Conservation (phyloP, 2,113 vertebrate species). For the Chionodraco myersi region DNA sequence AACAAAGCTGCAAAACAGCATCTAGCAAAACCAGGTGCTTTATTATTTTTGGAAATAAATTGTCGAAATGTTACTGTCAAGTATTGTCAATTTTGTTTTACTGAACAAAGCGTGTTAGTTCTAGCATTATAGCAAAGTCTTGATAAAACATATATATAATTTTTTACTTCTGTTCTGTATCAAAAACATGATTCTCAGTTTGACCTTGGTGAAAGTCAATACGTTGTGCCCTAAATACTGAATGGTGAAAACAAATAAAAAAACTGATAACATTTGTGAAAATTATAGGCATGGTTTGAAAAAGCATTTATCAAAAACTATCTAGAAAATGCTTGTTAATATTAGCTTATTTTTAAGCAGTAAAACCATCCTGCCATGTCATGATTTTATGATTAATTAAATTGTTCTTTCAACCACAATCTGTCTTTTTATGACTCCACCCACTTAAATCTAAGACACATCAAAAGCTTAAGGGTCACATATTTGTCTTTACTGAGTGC, state of each 20-base stretch:
- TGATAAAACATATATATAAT: background rate
- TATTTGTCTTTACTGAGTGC: background rate
- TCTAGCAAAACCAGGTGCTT: slow-evolving; percentile 11
- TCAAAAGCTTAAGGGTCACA: slow-evolving; percentile 4
- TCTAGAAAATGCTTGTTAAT: background rate
- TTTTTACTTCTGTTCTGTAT: background rate
- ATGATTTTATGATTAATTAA: slow-evolving; percentile 2
- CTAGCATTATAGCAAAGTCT: background rate
- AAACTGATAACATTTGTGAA: background rate
- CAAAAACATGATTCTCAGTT: background rate
- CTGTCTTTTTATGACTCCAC: slow-evolving; percentile 1
- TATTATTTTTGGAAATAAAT: slow-evolving; percentile 15
- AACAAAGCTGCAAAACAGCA: slow-evolving; percentile 21
- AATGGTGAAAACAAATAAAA: background rate
- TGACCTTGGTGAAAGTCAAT: background rate
- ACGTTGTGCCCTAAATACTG: background rate
- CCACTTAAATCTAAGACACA: background rate
- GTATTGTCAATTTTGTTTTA: slow-evolving; percentile 2
- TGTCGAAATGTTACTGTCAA: slow-evolving; percentile 19
- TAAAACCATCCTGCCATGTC: background rate
- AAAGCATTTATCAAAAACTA: background rate
- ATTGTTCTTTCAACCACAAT: slow-evolving; percentile 13
- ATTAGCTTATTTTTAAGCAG: background rate
- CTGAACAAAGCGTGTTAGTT: background rate
- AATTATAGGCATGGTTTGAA: background rate